These are phyloP conservation scores for Nemotelus pantherinus DNA, from an alignment of 2,888 invertebrate species.

Conservation along the genomic window DNA sequence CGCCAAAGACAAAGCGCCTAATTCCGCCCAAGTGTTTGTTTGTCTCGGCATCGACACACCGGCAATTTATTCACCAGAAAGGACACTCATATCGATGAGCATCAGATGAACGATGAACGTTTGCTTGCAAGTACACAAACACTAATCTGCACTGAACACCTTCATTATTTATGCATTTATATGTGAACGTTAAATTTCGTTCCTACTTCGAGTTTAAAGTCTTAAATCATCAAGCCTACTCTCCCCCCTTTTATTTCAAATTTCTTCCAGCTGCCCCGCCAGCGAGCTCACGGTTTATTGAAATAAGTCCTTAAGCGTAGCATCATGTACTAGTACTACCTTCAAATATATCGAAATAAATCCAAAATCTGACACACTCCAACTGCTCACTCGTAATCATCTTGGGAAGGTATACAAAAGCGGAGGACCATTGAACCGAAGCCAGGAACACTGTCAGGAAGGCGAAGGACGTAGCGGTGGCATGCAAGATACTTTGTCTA, in stretches of 20 bases:
- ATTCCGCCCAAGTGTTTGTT: conserved; percentile 49
- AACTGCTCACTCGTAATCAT: conserved; percentile 24
- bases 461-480: background rate
- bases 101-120: conserved; percentile 14
- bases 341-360: conserved; percentile 32
- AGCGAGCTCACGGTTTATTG: no score
- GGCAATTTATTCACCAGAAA: conserved; percentile 2
- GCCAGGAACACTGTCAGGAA: background rate
- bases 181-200: conserved; percentile 16
- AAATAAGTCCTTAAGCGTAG: no score
- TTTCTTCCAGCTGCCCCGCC: background rate
- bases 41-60: conserved; percentile 16
- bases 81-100: conserved; percentile 2
- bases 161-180: conserved; percentile 31
- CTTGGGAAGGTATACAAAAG: conserved; percentile 6
- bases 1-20: conserved; percentile 46
- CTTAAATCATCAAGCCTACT: background rate
- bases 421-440: background rate
- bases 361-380: conserved; percentile 35
- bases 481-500: conserved; percentile 24
- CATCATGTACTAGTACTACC: no score
- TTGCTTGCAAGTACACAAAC: background rate
- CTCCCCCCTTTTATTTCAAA: conserved; percentile 8
- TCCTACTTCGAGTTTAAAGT: background rate
- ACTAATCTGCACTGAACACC: conserved; percentile 18